phyloP scores from a whole-genome alignment of 2,797 vertebrate species.

The Sebastes steindachneri region DNA sequence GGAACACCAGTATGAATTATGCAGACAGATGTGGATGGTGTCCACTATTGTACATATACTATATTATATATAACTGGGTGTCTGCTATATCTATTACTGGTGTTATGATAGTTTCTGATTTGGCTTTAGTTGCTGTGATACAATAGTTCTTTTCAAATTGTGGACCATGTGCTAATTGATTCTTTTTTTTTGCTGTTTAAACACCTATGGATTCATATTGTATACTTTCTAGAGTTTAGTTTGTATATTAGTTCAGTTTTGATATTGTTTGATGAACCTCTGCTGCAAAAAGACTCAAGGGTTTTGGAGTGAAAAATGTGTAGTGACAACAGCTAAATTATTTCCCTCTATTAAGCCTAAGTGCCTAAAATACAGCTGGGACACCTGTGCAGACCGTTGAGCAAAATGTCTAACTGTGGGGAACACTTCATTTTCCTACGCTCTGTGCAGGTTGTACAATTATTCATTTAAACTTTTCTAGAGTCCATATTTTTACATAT shows the following conservation, averaged over 20 bases:
- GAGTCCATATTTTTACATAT: neutral
- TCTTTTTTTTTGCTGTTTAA: neutral
- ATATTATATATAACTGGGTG: neutral
- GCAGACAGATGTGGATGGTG: neutral
- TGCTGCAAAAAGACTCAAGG: neutral
- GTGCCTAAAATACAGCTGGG: conserved; percentile 33
- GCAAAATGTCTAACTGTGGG: conserved; percentile 5
- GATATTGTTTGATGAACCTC: conserved; percentile 1
- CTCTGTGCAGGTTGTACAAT: neutral
- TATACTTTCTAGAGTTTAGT: neutral
- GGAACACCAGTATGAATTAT: neutral
- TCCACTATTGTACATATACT: neutral
- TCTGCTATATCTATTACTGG: neutral
- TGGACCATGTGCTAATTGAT: neutral
- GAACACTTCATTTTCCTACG: neutral
- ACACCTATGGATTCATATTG: neutral
- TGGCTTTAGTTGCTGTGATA: neutral
- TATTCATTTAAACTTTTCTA: neutral
- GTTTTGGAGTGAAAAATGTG: conserved; percentile 24
- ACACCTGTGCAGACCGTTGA: conserved; percentile 7
- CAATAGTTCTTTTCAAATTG: neutral
- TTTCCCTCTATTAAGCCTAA: conserved; percentile 23
- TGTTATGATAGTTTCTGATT: neutral
- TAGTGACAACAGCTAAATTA: conserved; percentile 10
- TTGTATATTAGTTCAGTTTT: neutral